A percentile compares a stretch with the other conserved stretches of the same genome.
phyloP scores from a whole-genome alignment of 2,888 invertebrate genomes.

The Dasysyrphus tricinctus region DNA sequence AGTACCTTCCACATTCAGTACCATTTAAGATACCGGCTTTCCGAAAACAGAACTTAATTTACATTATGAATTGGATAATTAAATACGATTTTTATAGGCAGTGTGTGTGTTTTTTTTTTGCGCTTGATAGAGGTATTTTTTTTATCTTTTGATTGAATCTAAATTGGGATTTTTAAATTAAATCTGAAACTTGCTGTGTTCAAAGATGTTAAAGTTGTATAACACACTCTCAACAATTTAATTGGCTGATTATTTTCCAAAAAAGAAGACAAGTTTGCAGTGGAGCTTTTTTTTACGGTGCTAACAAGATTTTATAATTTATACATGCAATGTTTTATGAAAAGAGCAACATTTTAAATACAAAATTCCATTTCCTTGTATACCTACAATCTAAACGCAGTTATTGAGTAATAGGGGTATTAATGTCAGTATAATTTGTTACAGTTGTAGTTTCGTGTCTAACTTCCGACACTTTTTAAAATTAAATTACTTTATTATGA shows the following conservation, averaged over 20 bases:
- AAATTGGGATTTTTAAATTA: constrained; percentile 63
- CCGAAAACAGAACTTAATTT: constrained; percentile 27
- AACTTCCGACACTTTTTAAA: too few species aligned
- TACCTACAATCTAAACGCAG: too few species aligned
- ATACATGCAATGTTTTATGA: too few species aligned
- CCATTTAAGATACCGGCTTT: constrained; percentile 10
- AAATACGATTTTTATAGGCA: constrained; percentile 37
- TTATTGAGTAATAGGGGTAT: too few species aligned
- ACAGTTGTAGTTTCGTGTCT: too few species aligned
- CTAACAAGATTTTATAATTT: not conserved
- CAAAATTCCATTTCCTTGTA: not conserved
- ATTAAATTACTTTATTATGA: too few species aligned
- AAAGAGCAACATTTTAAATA: too few species aligned
- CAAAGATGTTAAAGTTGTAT: constrained; percentile 5
- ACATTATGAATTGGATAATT: constrained; percentile 37
- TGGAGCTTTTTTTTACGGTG: not conserved
- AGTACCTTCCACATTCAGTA: not conserved
- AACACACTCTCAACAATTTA: not conserved
- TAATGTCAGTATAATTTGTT: too few species aligned
- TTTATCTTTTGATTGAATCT: constrained; percentile 62
- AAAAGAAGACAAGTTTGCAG: not conserved
- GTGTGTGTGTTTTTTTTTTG: constrained; percentile 4
- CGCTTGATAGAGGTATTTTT: constrained; percentile 39
- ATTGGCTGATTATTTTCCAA: constrained; percentile 6
- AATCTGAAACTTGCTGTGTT: not conserved